Evolutionary conservation across 2,797 vertebrate genomes (phyloP).

Genomic region (Cephalopachus bancanus): DNA sequence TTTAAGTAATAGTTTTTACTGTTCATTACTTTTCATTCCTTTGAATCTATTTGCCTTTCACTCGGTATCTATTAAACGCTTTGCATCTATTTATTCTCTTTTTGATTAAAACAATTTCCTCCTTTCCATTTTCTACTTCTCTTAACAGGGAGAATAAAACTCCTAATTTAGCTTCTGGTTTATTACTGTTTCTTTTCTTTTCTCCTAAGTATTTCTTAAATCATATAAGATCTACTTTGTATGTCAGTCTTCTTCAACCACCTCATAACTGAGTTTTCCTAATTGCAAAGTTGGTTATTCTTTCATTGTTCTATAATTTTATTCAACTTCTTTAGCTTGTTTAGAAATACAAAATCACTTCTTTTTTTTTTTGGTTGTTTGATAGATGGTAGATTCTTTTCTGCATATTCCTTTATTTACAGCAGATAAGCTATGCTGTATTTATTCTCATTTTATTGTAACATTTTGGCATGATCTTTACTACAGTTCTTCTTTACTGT

Average conservation of each 20-base stretch:
- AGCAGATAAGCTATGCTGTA: not conserved
- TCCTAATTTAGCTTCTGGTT: slow-evolving; percentile 37
- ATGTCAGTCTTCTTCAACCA: not conserved
- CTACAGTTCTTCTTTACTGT: not conserved
- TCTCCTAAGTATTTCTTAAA: not conserved
- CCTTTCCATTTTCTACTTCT: not conserved
- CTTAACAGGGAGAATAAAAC: not conserved
- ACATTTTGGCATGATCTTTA: not conserved
- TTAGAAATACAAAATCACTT: not conserved
- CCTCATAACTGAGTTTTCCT: not conserved
- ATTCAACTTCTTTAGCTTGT: not conserved
- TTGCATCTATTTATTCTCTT: not conserved
- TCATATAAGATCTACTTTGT: not conserved
- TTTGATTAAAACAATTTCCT: not conserved
- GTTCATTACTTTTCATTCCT: not conserved
- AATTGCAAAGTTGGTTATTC: not conserved
- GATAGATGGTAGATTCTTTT: not conserved
- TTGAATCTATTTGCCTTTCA: not conserved
- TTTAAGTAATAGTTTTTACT: not conserved
- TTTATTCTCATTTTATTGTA: not conserved
- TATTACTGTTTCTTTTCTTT: not conserved
- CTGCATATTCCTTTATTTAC: not conserved
- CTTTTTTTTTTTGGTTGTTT: not conserved
- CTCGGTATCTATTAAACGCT: not conserved
- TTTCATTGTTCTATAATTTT: not conserved